A percentile compares a stretch with the other conserved stretches of the same genome.
These are phyloP conservation scores for Antechinus stuartii DNA, from an alignment of 2,113 vertebrate species.

Conservation along the genomic window DNA sequence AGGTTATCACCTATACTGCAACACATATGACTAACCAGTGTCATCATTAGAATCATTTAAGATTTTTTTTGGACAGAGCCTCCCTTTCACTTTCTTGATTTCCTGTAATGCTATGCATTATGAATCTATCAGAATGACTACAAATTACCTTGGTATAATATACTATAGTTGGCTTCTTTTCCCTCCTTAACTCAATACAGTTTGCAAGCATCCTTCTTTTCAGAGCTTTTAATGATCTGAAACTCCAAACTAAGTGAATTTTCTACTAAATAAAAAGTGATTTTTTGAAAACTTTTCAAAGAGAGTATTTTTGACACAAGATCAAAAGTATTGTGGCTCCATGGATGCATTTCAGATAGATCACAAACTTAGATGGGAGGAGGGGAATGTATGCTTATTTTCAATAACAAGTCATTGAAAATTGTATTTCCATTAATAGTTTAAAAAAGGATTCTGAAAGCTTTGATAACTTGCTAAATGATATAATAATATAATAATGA, in stretches of 20 bases:
- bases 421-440: not conserved
- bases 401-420: not conserved
- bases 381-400: not conserved
- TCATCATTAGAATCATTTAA: not conserved
- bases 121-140: not conserved
- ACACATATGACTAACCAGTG: not conserved
- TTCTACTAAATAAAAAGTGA: no score
- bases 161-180: fast-evolving
- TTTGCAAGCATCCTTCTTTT: not conserved
- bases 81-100: not conserved
- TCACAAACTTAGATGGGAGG: not conserved
- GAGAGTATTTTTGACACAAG: fast-evolving
- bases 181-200: fast-evolving
- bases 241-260: not conserved
- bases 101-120: not conserved
- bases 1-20: not conserved
- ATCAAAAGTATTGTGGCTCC: not conserved
- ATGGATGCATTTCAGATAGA: not conserved
- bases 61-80: not conserved
- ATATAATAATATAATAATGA: no score
- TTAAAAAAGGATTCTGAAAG: no score
- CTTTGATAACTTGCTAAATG: no score
- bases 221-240: not conserved
- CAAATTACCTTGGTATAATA: not conserved
- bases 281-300: not conserved